A percentile compares a stretch with the other conserved stretches of the same genome.
Conservation (phyloP, 2,113 vertebrate species). For the Elachura formosa region DNA sequence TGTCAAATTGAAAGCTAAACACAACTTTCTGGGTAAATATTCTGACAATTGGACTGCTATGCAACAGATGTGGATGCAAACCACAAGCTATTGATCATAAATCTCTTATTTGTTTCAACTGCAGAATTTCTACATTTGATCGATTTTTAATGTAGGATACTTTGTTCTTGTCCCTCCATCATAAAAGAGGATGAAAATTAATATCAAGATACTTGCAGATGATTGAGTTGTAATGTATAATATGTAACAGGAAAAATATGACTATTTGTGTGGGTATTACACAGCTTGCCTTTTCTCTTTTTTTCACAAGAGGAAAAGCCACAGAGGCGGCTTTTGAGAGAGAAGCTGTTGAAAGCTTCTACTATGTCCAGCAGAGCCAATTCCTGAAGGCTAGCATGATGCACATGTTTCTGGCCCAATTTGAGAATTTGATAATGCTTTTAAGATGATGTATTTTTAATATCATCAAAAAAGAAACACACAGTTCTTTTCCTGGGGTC, state of each 20-base stretch:
- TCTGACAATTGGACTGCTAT: background rate
- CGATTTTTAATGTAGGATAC: background rate
- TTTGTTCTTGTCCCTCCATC: background rate
- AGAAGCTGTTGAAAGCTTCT: background rate
- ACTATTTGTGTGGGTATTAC: background rate
- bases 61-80: background rate
- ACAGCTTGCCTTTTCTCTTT: background rate
- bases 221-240: background rate
- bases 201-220: background rate
- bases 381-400: too few relatives aligned
- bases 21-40: background rate
- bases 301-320: background rate
- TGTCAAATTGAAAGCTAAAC: background rate
- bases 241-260: background rate
- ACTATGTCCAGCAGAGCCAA: background rate
- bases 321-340: background rate
- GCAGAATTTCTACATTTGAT: background rate
- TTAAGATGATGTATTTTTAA: too few relatives aligned
- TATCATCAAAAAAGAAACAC: rapidly evolving
- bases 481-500: rapidly evolving
- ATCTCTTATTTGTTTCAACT: background rate
- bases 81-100: background rate
- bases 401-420: too few relatives aligned
- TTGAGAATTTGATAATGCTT: background rate
- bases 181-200: background rate